Percentiles rank a stretch among this genome's conserved stretches.
These are phyloP conservation scores for Actinia equina DNA, from an alignment of 64 coral and sea anemone species.

Conservation along the genomic window DNA sequence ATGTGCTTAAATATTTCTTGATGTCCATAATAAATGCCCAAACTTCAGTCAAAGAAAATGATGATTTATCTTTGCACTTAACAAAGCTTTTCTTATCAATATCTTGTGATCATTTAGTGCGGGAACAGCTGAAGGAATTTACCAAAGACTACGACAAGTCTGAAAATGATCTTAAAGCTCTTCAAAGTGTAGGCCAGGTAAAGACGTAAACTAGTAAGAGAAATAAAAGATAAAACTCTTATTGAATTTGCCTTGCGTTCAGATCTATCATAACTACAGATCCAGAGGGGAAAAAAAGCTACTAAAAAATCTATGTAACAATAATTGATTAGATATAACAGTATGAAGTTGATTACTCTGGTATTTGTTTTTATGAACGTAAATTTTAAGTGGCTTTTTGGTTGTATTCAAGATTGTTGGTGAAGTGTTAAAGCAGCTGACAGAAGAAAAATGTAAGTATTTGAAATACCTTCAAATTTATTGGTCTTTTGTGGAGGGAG, in stretches of 20 bases:
- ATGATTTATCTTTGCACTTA: not conserved
- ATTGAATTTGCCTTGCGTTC: no score
- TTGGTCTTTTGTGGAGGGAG: no score
- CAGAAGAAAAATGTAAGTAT: slow-evolving; percentile 94
- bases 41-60: no score
- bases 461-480: not conserved
- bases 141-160: slow-evolving; percentile 99
- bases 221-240: not conserved
- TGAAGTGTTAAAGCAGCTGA: slow-evolving; percentile 85
- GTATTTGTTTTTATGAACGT: not conserved
- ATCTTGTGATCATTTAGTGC: slow-evolving; percentile 50
- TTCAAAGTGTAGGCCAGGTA: slow-evolving; percentile 98
- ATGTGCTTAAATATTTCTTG: no score
- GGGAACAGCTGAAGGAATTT: slow-evolving; percentile 94
- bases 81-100: not conserved
- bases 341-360: not conserved
- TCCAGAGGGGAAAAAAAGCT: no score
- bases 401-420: slow-evolving; percentile 78
- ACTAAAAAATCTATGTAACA: no score
- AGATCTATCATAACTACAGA: no score
- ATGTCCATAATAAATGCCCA: no score
- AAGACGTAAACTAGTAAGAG: not conserved
- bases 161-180: slow-evolving; percentile 95
- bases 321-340: no score
- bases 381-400: not conserved